Base-by-base conservation (phyloP, 2,888 invertebrate species). In the Epistrophella euchroma region DNA sequence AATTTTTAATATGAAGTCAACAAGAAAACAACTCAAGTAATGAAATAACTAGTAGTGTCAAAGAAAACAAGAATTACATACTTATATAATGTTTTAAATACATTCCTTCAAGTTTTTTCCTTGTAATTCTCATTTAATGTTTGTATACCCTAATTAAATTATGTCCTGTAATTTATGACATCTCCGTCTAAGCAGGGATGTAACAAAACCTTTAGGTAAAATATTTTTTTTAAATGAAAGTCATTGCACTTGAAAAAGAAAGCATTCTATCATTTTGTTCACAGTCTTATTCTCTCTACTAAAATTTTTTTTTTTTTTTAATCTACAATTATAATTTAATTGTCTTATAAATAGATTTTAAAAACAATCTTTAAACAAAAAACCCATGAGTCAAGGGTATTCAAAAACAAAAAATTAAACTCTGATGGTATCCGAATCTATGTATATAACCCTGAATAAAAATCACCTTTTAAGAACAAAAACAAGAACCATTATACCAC, bases 381-480 rank as follows among this genome's bases (percentile, higher is more conserved):
- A 28, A 28, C 28, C 2, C 4, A 15, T 37, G 13, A 15, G 2
- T 37, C 13, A 43, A 2, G 2, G 7, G 6, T n/a, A 56, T 11
- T 2, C 2, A n/a, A 28, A 55, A 17, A 56, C 37, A 32, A 17
- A 35, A 58, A 22, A 19, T 55, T n/a, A n/a, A n/a, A 55, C 55
- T 32, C 10, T n/a, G 6, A n/a, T n/a, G n/a, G 0, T 4, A 35
- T 17, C 3, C 1, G 17, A 40, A 15, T n/a, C 9, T n/a, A 45
- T 25, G 35, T 22, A 64, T 25, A 43, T 22, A 64, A 55, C 50
- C 9, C 19, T 19, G 19, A 37, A 28, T 22, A 45, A 68, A 43
- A 32, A 43, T 60, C 35, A 17, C 17, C 10, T 17, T 35, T 19
- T 15, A 10, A 22, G 43, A 58, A 55, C 11, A 37, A 45, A 70